A percentile compares a stretch with the other conserved stretches of the same genome.
phyloP scores from a whole-genome alignment of 2,888 invertebrate species.

The Baccha elongata region DNA sequence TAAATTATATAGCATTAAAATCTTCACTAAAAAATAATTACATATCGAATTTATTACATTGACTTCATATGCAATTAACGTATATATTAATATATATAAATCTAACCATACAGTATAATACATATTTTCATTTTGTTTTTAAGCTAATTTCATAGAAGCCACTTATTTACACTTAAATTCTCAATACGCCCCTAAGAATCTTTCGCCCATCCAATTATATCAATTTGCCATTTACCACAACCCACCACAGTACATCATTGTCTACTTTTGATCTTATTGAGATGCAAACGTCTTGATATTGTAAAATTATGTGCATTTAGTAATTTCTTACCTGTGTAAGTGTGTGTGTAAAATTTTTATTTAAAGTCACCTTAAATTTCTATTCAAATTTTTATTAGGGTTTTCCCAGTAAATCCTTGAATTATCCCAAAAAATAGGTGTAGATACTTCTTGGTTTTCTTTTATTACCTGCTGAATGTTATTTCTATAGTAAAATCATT shows the following conservation, averaged over 20 bases:
- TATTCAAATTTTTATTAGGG: constrained; percentile 59
- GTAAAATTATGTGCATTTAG: neutral
- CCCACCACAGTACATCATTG: neutral
- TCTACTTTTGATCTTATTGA: constrained; percentile 23
- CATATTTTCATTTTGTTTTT: no score
- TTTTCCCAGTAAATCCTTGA: constrained; percentile 55
- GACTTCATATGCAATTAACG: no score
- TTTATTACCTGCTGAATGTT: constrained; percentile 16
- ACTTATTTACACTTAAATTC: no score
- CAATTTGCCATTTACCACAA: no score
- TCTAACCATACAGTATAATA: no score
- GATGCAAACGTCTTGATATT: constrained; percentile 5
- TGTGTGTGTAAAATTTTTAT: neutral
- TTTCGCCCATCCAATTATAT: no score
- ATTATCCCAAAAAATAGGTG: constrained; percentile 16
- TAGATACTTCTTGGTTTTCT: neutral
- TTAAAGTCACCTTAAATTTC: constrained; percentile 7
- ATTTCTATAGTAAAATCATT: neutral
- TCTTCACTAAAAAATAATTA: no score
- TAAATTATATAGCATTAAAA: no score
- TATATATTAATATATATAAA: no score
- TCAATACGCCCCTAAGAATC: no score
- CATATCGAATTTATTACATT: no score
- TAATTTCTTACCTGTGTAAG: neutral
- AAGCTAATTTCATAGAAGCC: no score